These are phyloP conservation scores for Sander lucioperca DNA, from an alignment of 2,113 vertebrate species.

Conservation along the genomic window DNA sequence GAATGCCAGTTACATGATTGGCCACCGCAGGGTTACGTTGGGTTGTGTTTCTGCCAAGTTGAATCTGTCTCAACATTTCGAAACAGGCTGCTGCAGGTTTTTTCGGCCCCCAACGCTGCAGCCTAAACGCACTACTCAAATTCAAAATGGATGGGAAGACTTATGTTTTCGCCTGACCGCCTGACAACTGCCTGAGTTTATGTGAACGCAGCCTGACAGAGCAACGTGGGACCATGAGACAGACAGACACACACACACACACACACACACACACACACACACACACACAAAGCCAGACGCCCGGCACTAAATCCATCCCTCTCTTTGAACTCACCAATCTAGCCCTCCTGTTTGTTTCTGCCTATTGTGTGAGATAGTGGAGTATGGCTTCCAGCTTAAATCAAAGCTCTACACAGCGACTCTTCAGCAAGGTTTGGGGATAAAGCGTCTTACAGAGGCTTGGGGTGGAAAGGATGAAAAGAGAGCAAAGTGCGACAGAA, in stretches of 20 bases:
- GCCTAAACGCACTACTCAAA: too few relatives aligned
- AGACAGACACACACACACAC: constrained; percentile 41
- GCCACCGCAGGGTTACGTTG: too few relatives aligned
- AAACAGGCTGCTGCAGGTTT: too few relatives aligned
- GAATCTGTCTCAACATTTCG: too few relatives aligned
- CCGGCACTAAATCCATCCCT: constrained; percentile 47
- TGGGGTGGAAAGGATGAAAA: not conserved
- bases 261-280: constrained; percentile 36
- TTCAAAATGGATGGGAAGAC: too few relatives aligned
- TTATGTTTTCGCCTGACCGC: not conserved
- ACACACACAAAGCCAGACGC: constrained; percentile 27
- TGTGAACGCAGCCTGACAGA: not conserved
- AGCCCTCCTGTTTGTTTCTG: constrained; percentile 16
- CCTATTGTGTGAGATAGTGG: constrained; percentile 40
- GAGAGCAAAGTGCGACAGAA: constrained; percentile 16
- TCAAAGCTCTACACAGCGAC: constrained; percentile 13
- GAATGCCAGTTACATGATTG: too few relatives aligned
- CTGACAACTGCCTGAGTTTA: too few relatives aligned
- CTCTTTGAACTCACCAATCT: constrained; percentile 48
- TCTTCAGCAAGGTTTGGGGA: constrained; percentile 17
- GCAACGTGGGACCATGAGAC: constrained; percentile 4
- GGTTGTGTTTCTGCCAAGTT: too few relatives aligned
- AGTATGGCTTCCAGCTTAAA: constrained; percentile 39
- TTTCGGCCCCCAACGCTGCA: too few relatives aligned
- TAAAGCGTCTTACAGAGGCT: constrained; percentile 12